These are phyloP conservation scores for Tragelaphus imberbis DNA, from an alignment of 2,113 vertebrate species.

Conservation along the genomic window DNA sequence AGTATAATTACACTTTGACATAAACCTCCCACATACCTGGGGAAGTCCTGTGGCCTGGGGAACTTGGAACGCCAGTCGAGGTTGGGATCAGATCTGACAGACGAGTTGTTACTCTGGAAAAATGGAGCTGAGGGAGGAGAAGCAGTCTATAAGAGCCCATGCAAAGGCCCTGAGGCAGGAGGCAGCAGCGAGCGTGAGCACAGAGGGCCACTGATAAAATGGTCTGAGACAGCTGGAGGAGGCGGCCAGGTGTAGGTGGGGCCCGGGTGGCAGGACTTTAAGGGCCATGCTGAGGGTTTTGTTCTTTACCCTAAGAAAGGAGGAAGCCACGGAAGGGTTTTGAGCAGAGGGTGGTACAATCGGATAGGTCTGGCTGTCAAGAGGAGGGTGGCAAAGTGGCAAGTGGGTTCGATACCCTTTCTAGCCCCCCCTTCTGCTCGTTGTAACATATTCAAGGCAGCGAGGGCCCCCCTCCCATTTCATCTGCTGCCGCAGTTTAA, in stretches of 20 bases:
- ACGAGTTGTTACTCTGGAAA: not conserved
- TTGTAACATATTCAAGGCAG: not conserved
- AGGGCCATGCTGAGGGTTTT: not conserved
- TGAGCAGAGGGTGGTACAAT: not conserved
- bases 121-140: not conserved
- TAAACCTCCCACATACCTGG: not conserved
- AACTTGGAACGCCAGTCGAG: not conserved
- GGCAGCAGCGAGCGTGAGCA: accelerated
- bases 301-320: not conserved
- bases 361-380: not conserved
- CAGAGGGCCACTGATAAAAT: not conserved
- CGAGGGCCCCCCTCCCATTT: not conserved
- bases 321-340: not conserved
- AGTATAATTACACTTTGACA: not conserved
- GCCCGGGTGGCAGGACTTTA: not conserved
- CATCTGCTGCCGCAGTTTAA: not conserved
- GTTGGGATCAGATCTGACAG: not conserved
- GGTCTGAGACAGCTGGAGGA: not conserved
- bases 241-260: accelerated
- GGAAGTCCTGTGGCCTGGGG: not conserved
- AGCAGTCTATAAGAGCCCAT: not conserved
- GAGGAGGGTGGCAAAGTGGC: not conserved
- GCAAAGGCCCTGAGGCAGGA: not conserved
- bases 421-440: not conserved
- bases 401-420: not conserved